These are phyloP conservation scores for Branchellion lobata DNA, from an alignment of 2,888 invertebrate genomes.

Conservation along the genomic window DNA sequence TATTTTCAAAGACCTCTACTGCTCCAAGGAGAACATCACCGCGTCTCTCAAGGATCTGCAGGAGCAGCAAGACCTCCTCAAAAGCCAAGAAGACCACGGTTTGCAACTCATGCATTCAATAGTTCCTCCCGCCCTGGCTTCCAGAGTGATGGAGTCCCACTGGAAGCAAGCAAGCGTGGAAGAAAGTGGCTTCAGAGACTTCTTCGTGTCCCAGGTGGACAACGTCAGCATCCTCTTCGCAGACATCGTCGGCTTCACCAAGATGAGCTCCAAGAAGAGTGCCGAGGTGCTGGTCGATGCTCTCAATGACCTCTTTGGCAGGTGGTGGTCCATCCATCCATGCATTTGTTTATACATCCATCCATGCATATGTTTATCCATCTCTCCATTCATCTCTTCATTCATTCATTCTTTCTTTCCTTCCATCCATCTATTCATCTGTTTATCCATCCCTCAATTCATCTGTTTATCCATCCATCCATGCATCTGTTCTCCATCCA, in stretches of 20 bases:
- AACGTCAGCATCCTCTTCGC: conserved; percentile 94
- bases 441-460: too few species aligned
- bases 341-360: too few species aligned
- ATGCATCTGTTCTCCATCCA: too few species aligned
- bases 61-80: not conserved
- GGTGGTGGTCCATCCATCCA: conserved; percentile 59
- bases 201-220: conserved; percentile 94
- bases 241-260: conserved; percentile 95
- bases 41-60: too few species aligned
- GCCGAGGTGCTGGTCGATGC: conserved; percentile 93
- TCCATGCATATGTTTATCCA: too few species aligned
- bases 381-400: too few species aligned
- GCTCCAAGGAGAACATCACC: too few species aligned
- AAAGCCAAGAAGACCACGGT: conserved; percentile 3
- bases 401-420: too few species aligned
- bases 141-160: conserved; percentile 59
- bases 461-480: too few species aligned
- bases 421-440: too few species aligned
- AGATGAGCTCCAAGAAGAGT: conserved; percentile 92
- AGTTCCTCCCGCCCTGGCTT: conserved; percentile 89
- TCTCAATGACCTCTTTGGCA: conserved; percentile 90
- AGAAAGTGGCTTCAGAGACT: conserved; percentile 75
- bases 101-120: conserved; percentile 76
- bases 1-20: not conserved
- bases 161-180: not conserved